These are phyloP conservation scores for Microctenopoma stevenorrisi DNA, from an alignment of 2,797 vertebrate genomes.

Conservation along the genomic window DNA sequence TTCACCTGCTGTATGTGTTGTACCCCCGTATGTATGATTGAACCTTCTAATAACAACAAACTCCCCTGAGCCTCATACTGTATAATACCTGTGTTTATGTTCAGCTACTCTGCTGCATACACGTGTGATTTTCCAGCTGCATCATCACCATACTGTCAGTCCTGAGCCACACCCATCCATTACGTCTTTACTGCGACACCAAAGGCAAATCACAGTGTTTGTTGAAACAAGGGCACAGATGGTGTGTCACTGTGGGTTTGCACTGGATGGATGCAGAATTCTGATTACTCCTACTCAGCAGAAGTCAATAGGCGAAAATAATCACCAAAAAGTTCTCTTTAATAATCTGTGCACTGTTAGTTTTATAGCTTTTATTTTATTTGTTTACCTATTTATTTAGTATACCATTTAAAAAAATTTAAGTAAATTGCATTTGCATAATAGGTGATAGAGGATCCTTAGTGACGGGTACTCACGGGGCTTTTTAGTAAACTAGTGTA, in stretches of 20 bases:
- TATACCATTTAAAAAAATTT: too few species aligned
- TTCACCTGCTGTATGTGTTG: constrained; percentile 4
- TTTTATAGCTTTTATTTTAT: too few species aligned
- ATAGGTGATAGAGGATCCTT: background rate
- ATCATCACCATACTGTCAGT: background rate
- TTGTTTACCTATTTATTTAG: too few species aligned
- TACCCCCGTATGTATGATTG: background rate
- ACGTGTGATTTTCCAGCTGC: constrained; percentile 36
- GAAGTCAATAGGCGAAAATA: constrained; percentile 1
- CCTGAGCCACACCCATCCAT: constrained; percentile 10
- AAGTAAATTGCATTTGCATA: background rate
- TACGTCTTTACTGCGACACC: constrained; percentile 8
- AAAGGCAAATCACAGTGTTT: constrained; percentile 53
- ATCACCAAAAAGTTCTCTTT: constrained; percentile 8
- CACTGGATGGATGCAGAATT: background rate
- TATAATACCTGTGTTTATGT: constrained; percentile 21
- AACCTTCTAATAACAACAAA: constrained; percentile 25
- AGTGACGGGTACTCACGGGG: background rate
- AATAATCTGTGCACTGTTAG: too few species aligned
- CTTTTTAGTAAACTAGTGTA: background rate
- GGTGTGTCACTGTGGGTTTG: background rate
- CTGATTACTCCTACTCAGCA: background rate
- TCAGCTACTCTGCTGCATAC: constrained; percentile 5
- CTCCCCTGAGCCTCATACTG: constrained; percentile 11
- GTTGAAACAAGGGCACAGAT: constrained; percentile 15